Evolutionary conservation across 2,888 invertebrate genomes (phyloP), one percentile per base, ranked within the genome.

Genomic region (Neoitamus cyanurus): DNA sequence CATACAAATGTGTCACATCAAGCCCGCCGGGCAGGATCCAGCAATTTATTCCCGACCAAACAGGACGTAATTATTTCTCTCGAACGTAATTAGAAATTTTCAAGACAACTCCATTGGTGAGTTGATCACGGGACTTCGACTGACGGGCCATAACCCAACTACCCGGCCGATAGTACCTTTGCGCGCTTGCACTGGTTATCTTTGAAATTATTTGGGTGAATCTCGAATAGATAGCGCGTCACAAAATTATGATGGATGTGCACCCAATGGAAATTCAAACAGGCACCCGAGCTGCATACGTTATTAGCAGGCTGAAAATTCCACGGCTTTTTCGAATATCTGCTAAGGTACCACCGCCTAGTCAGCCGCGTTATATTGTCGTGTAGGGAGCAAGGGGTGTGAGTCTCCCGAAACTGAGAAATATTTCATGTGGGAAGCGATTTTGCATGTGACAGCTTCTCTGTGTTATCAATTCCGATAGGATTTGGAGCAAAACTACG

Each of bases 401-500:
- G 13, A 13, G 25, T 6, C 69, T 11, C 30, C 11, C 13, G 7
- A 36, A 73, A 31, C 37, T 36, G 34, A 11, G 73, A 37, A 36
- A 73, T 73, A 73, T 73, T 73, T 73, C 73, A 73, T 73, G 37
- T 36, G 36, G 34, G 9, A 31, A 73, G 34, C 73, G 20, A 73
- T 73, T 73, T 73, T 73, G 73, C 73, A 73, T 73, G 6, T 73
- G 73, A 73, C 73, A 73, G 31, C n/a, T 73, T 73, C 34, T 36
- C 73, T 34, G 73, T 36, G 73, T 37, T 73, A 73, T 73, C 73
- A 73, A 73, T 73, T 73, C 37, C 20, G 36, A 30, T 31, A 15
- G 30, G 30, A 70, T 70, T 31, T 7, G 20, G 73, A 15, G 48
- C 48, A 48, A 48, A 72, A 72, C 36, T 69, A 69, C 72, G 73